Evolutionary conservation across 2,113 vertebrate species (phyloP).

Genomic region (Cettia cetti): DNA sequence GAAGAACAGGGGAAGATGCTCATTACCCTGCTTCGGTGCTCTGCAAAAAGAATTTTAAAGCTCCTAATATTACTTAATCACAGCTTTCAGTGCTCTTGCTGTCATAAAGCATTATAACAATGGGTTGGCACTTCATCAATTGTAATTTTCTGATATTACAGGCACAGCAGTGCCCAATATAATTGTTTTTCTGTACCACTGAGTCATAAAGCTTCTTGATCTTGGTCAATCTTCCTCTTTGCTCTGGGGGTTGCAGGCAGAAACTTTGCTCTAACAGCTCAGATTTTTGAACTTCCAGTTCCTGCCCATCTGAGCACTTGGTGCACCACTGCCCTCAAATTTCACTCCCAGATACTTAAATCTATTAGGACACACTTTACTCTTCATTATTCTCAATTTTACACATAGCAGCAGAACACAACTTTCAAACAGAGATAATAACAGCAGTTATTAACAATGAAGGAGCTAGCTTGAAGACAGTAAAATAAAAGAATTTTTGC

Average conservation of each 20-base stretch:
- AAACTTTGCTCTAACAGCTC: background rate
- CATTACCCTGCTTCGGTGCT: background rate
- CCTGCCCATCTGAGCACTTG: background rate
- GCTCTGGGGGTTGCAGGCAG: background rate
- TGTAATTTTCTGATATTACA: slow-evolving; percentile 62
- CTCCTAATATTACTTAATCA: slow-evolving; percentile 53
- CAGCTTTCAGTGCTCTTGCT: slow-evolving; percentile 41
- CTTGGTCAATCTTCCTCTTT: background rate
- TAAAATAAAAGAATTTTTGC: background rate
- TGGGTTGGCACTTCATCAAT: slow-evolving; percentile 55
- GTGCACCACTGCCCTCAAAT: background rate
- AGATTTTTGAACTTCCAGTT: background rate
- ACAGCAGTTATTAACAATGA: background rate
- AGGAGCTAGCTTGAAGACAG: background rate
- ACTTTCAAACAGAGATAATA: background rate
- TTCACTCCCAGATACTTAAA: background rate
- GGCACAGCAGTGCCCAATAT: background rate
- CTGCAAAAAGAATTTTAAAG: slow-evolving; percentile 31
- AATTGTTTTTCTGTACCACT: slow-evolving; percentile 13
- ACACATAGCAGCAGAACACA: background rate
- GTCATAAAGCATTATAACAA: slow-evolving; percentile 58
- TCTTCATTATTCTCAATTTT: slow-evolving; percentile 4
- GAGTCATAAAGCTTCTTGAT: background rate
- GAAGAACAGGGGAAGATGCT: background rate
- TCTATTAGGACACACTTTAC: background rate